Conservation (phyloP, 2,888 invertebrate genomes). For the Drosophila mimica region DNA sequence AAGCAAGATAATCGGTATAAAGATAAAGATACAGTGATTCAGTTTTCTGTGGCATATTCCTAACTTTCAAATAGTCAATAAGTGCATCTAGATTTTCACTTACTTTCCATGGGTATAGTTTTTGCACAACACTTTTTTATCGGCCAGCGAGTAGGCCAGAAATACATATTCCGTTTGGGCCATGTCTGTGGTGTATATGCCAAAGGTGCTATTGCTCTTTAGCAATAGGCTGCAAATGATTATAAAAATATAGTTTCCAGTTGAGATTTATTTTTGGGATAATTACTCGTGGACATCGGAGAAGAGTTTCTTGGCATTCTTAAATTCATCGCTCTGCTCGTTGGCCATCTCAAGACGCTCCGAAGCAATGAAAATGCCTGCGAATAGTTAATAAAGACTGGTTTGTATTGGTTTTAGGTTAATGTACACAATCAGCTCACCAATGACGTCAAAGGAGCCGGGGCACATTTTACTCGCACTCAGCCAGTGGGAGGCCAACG, state of each 20-base stretch:
- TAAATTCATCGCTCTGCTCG: slow-evolving; percentile 70
- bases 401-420: not conserved
- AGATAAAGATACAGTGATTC: slow-evolving; percentile 60
- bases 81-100: slow-evolving; percentile 50
- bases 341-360: slow-evolving; percentile 88
- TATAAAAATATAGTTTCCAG: not conserved
- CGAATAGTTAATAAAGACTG: slow-evolving; percentile 45
- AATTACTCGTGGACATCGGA: slow-evolving; percentile 78
- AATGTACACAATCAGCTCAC: slow-evolving; percentile 77
- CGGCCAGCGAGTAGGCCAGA: slow-evolving; percentile 74
- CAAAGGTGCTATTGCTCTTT: slow-evolving; percentile 73
- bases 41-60: slow-evolving; percentile 28
- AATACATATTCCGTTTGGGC: slow-evolving; percentile 76
- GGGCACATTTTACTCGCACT: slow-evolving; percentile 96
- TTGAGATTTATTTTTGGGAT: not conserved
- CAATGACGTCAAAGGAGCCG: slow-evolving; percentile 94
- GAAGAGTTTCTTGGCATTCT: slow-evolving; percentile 76
- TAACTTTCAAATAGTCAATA: slow-evolving; percentile 21
- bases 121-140: slow-evolving; percentile 74
- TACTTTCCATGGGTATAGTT: slow-evolving; percentile 79
- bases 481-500: slow-evolving; percentile 89
- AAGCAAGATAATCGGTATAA: slow-evolving; percentile 56
- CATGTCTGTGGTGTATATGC: slow-evolving; percentile 71
- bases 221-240: slow-evolving; percentile 65
- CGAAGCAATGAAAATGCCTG: slow-evolving; percentile 91